Conservation (phyloP, 1,140 invertebrate species). For the Zaprionus africanus region DNA sequence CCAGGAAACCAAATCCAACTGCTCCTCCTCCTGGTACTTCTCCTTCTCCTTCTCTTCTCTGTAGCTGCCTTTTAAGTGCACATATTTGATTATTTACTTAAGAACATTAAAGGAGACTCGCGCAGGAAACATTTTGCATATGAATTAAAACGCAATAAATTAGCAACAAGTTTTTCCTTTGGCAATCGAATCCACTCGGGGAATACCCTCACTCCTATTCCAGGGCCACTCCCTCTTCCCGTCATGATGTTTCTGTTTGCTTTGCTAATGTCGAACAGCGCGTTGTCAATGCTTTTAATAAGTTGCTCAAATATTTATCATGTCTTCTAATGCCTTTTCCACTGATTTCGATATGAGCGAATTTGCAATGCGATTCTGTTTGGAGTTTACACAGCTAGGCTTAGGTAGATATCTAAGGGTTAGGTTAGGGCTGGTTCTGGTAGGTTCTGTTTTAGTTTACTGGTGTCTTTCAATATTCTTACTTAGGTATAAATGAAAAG, state of each 20-base stretch:
- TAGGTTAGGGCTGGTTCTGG: no score
- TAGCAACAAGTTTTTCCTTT: slow-evolving; percentile 58
- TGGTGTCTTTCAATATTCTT: no score
- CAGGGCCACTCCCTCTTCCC: neutral
- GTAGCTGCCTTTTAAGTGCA: slow-evolving; percentile 52
- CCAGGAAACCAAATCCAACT: slow-evolving; percentile 22
- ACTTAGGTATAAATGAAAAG: no score
- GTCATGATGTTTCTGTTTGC: slow-evolving; percentile 51
- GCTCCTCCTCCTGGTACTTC: neutral
- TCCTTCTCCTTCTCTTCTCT: neutral
- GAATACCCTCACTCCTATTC: neutral
- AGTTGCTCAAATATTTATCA: slow-evolving; percentile 81
- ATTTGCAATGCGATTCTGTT: neutral
- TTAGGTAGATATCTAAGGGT: no score
- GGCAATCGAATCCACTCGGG: slow-evolving; percentile 41
- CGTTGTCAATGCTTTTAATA: slow-evolving; percentile 68
- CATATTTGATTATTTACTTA: slow-evolving; percentile 75
- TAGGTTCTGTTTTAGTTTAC: no score
- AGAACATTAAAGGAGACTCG: slow-evolving; percentile 62
- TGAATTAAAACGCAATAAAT: slow-evolving; percentile 83
- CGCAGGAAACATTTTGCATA: slow-evolving; percentile 68
- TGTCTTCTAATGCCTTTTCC: slow-evolving; percentile 48
- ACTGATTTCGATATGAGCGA: slow-evolving; percentile 48
- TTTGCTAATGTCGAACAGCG: slow-evolving; percentile 54
- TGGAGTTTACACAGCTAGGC: neutral